These are phyloP conservation scores for Bombylius major DNA, from an alignment of 2,888 invertebrate genomes.

Conservation along the genomic window DNA sequence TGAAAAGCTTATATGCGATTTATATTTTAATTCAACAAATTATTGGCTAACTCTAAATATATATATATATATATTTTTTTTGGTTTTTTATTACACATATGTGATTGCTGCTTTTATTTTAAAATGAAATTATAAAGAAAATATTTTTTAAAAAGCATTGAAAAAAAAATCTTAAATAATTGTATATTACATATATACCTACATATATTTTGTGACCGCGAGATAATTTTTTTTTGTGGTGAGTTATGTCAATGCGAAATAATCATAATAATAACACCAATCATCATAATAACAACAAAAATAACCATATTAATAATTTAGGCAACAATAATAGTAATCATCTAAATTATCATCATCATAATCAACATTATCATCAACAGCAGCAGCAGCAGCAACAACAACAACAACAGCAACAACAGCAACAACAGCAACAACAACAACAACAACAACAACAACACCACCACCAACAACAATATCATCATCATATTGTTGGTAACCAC, in stretches of 20 bases:
- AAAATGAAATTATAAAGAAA: too few relatives aligned
- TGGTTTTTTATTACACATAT: too few relatives aligned
- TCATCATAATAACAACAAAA: slow-evolving; percentile 14
- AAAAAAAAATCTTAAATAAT: too few relatives aligned
- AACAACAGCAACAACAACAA: slow-evolving; percentile 23
- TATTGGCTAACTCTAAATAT: too few relatives aligned
- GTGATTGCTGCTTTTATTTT: too few relatives aligned
- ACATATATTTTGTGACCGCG: neutral
- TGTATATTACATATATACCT: neutral
- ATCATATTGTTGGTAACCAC: slow-evolving; percentile 8
- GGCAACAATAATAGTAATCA: slow-evolving; percentile 1
- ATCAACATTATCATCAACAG: slow-evolving; percentile 16
- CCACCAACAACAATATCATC: slow-evolving; percentile 19
- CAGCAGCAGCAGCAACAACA: slow-evolving; percentile 25
- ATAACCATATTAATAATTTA: slow-evolving; percentile 4
- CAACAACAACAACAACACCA: slow-evolving; percentile 26
- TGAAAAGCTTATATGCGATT: too few relatives aligned
- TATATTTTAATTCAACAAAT: too few relatives aligned
- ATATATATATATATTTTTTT: too few relatives aligned
- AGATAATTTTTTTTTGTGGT: neutral
- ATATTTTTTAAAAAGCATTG: too few relatives aligned
- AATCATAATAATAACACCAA: slow-evolving; percentile 23
- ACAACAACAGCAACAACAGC: slow-evolving; percentile 19
- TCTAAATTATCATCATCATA: slow-evolving; percentile 9
- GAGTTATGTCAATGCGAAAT: slow-evolving; percentile 33